Evolutionary conservation across 2,888 invertebrate species (phyloP), one percentile per base, ranked within the genome.

Genomic region (Malacosoma neustria): DNA sequence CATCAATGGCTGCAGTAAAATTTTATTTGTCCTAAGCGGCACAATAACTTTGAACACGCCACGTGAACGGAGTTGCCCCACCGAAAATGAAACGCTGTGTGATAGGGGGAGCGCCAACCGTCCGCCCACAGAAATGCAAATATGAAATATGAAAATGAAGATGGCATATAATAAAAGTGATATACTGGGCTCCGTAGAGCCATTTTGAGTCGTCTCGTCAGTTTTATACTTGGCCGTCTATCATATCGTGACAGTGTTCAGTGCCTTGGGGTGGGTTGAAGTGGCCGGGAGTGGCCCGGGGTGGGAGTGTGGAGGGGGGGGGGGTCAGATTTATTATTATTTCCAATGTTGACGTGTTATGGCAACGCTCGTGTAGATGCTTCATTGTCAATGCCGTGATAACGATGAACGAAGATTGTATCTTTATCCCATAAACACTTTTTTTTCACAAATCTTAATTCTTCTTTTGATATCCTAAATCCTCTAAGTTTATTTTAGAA

Each of bases 141-240:
- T 85, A 85, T 85, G 85, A 85, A 85, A 88, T 88, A 88, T 88
- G 88, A 88, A 88, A 88, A 88, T 88, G 88, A 88, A 89, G 89
- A 89, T 88, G 88, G 87, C 84, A 90, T 89, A 90, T 90, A 90
- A 91, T 91, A 91, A 91, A 91, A 91, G 89, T 90, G 91, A 91
- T 91, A 90, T 90, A 91, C 87, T 88, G 88, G 89, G 89, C 90
- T 90, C 91, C 88, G 88, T 89, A 89, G 90, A 87, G 90, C 91
- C 90, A 90, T 91, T 91, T 87, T 87, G 68, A 64, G 87, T 87
- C 88, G 89, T 88, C 89, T 90, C 90, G 91, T 91, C 91, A 91
- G 90, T 87, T 90, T 90, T 90, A 90, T 90, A 87, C 87, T 72
- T 81, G 81, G 89, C 90, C 89, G 90, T 91, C 90, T 88, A 89